Conservation (phyloP, 2,113 vertebrate genomes). For the Neolamprologus sp. region DNA sequence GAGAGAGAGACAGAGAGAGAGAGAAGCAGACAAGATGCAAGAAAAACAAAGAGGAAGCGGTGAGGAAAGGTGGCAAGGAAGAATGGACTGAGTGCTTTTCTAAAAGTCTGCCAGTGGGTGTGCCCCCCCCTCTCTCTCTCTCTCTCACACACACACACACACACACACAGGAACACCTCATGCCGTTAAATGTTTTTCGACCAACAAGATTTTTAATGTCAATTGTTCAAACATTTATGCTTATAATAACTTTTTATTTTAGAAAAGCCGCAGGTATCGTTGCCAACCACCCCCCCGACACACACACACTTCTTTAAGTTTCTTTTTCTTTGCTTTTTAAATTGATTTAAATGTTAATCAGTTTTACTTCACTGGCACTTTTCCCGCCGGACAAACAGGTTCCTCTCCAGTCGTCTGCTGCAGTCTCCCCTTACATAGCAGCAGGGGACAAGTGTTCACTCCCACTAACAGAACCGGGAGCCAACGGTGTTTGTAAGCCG, state of each 20-base stretch:
- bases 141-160: not conserved
- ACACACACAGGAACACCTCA: not conserved
- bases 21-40: not conserved
- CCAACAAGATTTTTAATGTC: not conserved
- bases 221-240: not conserved
- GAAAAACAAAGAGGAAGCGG: not conserved
- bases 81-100: not conserved
- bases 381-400: not conserved
- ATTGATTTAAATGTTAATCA: not conserved
- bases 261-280: fast-evolving
- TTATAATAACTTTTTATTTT: not conserved
- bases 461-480: not conserved
- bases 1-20: fast-evolving
- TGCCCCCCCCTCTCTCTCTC: too few relatives aligned
- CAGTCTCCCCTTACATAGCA: not conserved
- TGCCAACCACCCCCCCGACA: not conserved
- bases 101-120: constrained; percentile 19
- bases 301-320: fast-evolving
- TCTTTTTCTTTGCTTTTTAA: not conserved
- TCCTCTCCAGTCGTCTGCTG: fast-evolving
- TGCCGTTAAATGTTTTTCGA: not conserved
- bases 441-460: constrained; percentile 13
- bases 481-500: not conserved
- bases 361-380: not conserved
- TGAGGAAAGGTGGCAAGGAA: not conserved